Base-by-base conservation (phyloP, 2,797 vertebrate species). In the Crocidura indochinensis region DNA sequence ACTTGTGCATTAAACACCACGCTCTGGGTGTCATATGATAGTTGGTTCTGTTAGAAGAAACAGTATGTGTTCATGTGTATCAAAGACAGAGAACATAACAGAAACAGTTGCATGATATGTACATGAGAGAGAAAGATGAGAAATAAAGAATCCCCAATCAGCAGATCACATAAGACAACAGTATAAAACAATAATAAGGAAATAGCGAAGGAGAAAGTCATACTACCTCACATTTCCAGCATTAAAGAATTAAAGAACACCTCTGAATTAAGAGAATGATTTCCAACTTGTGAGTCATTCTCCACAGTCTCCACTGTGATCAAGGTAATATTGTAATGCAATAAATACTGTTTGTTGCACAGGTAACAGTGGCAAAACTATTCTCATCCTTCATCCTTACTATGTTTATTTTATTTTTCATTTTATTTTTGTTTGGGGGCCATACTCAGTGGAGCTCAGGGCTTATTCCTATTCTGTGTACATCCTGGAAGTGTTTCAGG, bases 1-100 rank as follows among this genome's bases (percentile, higher is more conserved):
- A 56, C 24, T 27, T 44, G 38, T 6, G 67, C 53, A 49, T 68
- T 56, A 72, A 26, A 84, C 12, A 6, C 19, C 12, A 38, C 0
- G 22, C 4, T 0, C 10, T 65, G 11, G n/a, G 24, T 49, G 27
- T 3, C 27, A 53, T 1, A 19, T 8, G 31, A 87, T 51, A 38
- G 76, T 84, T 68, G 81, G 49, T 44, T 91, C 46, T 22, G 12
- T 82, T 91, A 73, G 24, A 10, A 31, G 15, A n/a, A 65, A 87
- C 26, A n/a, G 24, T 53, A 2, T 27, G 26, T 10, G 2, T 19
- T 31, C 29, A 1, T 3, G 44, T 19, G 31, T 29, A 24, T 24
- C 53, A 56, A 56, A 56, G 53, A 17, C 53, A 56, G 53, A 56
- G 53, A 15, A 14, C 53, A 56, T 56, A 56, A 5, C 15, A 56